phyloP scores from a whole-genome alignment of 2,797 vertebrate species.

The Acropternis orthonyx region DNA sequence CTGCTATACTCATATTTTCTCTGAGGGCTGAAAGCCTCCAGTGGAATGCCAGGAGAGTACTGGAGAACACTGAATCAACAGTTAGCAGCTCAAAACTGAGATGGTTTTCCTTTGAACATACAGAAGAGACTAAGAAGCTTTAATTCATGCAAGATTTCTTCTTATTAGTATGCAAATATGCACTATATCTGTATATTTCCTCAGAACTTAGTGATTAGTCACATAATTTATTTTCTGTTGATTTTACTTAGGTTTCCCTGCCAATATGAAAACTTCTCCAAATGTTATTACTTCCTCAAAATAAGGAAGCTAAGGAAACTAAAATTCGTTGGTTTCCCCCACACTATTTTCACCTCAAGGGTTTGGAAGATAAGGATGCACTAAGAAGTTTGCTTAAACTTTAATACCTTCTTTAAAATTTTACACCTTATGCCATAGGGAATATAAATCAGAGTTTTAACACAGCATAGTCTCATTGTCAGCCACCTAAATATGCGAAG shows the following conservation, averaged over 20 bases:
- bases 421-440: background rate
- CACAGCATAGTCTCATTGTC: background rate
- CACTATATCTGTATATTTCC: background rate
- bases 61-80: background rate
- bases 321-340: background rate
- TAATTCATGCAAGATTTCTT: background rate
- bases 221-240: background rate
- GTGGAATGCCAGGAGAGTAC: background rate
- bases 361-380: background rate
- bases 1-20: background rate
- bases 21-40: background rate
- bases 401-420: conserved; percentile 18
- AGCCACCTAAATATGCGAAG: background rate
- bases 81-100: background rate
- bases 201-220: background rate
- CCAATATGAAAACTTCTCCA: background rate
- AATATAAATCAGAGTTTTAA: background rate
- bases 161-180: background rate
- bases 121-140: background rate
- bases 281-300: background rate
- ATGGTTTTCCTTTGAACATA: background rate
- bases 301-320: background rate
- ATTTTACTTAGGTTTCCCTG: background rate
- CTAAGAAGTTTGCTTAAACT: conserved; percentile 1
- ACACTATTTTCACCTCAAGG: background rate